Evolutionary conservation across 1,140 invertebrate species (phyloP), one percentile per base, ranked within the genome.

Genomic region (Melipona quadrifasciata): DNA sequence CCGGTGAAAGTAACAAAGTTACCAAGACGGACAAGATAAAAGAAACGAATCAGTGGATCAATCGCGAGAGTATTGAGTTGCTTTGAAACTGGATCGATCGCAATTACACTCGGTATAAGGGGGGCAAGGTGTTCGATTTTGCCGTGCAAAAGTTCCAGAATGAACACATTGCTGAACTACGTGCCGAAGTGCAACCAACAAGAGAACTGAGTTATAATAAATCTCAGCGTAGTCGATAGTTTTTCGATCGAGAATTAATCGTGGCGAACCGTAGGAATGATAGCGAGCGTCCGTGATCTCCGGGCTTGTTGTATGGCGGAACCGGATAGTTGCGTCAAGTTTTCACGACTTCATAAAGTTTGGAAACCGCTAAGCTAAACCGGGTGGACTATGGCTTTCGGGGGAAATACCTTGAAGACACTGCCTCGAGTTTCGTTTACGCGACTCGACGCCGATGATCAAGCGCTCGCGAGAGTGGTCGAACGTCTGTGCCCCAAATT

Each of bases 271-370:
- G 64, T 39, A 24, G 31, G 51, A 53, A 58, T 47, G 10, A n/a
- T 58, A 51, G 27, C 57, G 39, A 55, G 73, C 61, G 19, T 8
- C n/a, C 21, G 57, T 19, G 39, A 78, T 21, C 65, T 34, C 31
- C 16, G 24, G 53, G 19, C 19, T 79, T 21, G 67, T 19, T 39
- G 67, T 31, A 34, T 34, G 17, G 17, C 12, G 6, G 17, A 31
- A 17, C 61, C 71, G 64, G 74, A 83, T 65, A 83, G 81, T 83
- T 77, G 74, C 14, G 34, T 51, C 82, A 77, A 78, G 81, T 83
- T 83, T 77, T 19, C 21, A 51, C n/a, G 51, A 65, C 21, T 78
- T 17, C 21, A 19, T 78, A 58, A 70, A 83, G 65, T 83, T 83
- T 71, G n/a, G 19, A 55, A 55, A 78, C 74, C 82, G 39, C 72